Base-by-base conservation (phyloP, 2,888 invertebrate species). In the Pachliopta kotzebuea region DNA sequence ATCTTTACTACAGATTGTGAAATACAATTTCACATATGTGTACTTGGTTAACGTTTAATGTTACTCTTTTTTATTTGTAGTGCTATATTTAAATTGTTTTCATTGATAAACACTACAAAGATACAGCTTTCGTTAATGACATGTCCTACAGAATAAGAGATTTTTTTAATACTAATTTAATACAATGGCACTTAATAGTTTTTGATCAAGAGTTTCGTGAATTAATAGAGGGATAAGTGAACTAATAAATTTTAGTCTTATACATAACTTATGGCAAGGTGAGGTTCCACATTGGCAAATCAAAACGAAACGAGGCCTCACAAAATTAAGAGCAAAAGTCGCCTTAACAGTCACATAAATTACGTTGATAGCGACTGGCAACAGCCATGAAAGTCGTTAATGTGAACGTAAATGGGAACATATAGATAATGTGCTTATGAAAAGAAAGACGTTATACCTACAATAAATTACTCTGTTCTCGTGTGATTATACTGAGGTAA, bases 301-400 rank as follows among this genome's bases (percentile, higher is more conserved):
- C 56, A 65, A 53, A 61, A 61, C 29, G 18, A 53, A 65, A 61
- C 42, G 31, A 54, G 78, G 77, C 79, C 80, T 77, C 76, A 76
- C 74, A 78, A 88, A 88, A 89, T 90, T 89, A 89, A 88, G 88
- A 88, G 83, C 81, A 76, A 77, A 86, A 88, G 84, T 88, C 84
- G 84, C 84, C 83, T 82, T 85, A 83, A 84, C 82, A 83, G 81
- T 71, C 79, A 75, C 83, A 83, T 89, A 89, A 89, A 89, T 88
- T 82, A 86, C 80, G 82, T 85, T 86, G 86, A 89, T 85, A 84
- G 83, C 78, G 77, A 80, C 83, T 83, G 77, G 76, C 78, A 84
- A 76, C 83, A 81, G 81, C 84, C 77, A 84, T 75, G 81, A 76
- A 77, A 79, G 77, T 83, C 80, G 78, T 88, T 84, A 90, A 84